Conservation (phyloP, 1,140 invertebrate species). For the Drosophila arizonae region DNA sequence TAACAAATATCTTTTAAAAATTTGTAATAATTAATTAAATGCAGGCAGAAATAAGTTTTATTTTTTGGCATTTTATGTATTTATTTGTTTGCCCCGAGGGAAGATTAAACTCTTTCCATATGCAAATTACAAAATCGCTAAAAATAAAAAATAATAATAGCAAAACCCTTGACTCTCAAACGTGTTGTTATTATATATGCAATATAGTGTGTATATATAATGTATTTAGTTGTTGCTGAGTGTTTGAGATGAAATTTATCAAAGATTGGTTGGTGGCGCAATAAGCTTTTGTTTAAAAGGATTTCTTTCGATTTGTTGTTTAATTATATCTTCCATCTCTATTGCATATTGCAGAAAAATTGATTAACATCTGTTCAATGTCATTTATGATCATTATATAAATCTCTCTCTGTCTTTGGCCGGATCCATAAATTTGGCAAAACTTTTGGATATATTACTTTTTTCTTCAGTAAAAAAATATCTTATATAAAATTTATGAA, state of each 20-base stretch:
- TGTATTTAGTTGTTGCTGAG: neutral
- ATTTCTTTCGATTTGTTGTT: constrained; percentile 32
- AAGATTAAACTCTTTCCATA: constrained; percentile 42
- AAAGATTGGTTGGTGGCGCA: constrained; percentile 57
- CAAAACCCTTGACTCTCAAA: no score
- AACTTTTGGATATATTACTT: no score
- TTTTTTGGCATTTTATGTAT: neutral
- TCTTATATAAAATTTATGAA: no score
- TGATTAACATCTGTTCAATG: neutral
- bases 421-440: no score
- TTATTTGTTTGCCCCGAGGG: constrained; percentile 34
- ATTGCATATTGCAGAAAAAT: constrained; percentile 4
- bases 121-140: constrained; percentile 47
- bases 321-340: constrained; percentile 54
- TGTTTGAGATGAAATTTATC: constrained; percentile 11
- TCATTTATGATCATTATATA: neutral
- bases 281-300: constrained; percentile 45
- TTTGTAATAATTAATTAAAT: constrained; percentile 50
- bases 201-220: constrained; percentile 27
- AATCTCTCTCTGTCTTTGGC: neutral
- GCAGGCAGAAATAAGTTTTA: constrained; percentile 19
- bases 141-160: neutral
- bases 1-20: constrained; percentile 33
- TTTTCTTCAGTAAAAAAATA: no score
- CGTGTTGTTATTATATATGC: constrained; percentile 1